Evolutionary conservation across 2,113 vertebrate genomes (phyloP).

Genomic region (Percina caprodes): DNA sequence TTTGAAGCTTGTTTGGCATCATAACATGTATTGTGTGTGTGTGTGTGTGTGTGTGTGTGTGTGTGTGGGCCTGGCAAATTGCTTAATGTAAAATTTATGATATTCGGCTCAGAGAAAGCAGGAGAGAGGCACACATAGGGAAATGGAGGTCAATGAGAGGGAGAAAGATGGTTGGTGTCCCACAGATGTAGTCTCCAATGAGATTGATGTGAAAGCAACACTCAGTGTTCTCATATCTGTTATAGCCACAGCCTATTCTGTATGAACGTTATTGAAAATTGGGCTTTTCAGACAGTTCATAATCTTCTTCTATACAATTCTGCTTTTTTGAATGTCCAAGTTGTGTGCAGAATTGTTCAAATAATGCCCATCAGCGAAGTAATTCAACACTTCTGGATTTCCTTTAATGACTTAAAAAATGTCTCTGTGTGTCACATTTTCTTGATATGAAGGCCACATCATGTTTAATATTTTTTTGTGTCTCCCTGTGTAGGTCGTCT

Average conservation of each 20-base stretch:
- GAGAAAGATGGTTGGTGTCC: conserved; percentile 19
- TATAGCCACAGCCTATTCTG: conserved; percentile 6
- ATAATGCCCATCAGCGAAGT: conserved; percentile 2
- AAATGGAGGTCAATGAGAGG: conserved; percentile 40
- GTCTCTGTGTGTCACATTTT: conserved; percentile 1
- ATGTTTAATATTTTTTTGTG: conserved; percentile 58
- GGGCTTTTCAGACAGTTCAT: not conserved
- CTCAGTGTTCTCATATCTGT: conserved; percentile 5
- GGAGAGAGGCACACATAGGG: conserved; percentile 20
- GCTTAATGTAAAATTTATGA: conserved; percentile 56
- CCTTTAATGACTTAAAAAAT: not conserved
- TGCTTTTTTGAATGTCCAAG: not conserved
- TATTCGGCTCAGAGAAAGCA: conserved; percentile 26
- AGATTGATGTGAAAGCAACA: conserved; percentile 34
- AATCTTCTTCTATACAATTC: not conserved
- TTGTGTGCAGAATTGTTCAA: conserved; percentile 20
- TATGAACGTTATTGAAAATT: not conserved
- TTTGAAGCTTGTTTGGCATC: conserved; percentile 75
- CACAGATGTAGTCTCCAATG: conserved; percentile 39
- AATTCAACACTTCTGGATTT: not conserved
- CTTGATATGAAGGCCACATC: not conserved
- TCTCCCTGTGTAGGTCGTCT: conserved; percentile 85
- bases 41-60: not conserved
- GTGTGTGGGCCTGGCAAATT: conserved; percentile 38
- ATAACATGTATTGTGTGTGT: conserved; percentile 46